A percentile compares a stretch with the other conserved stretches of the same genome.
phyloP scores from a whole-genome alignment of 1,140 invertebrate genomes.

The Drosophila pseudoobscura region DNA sequence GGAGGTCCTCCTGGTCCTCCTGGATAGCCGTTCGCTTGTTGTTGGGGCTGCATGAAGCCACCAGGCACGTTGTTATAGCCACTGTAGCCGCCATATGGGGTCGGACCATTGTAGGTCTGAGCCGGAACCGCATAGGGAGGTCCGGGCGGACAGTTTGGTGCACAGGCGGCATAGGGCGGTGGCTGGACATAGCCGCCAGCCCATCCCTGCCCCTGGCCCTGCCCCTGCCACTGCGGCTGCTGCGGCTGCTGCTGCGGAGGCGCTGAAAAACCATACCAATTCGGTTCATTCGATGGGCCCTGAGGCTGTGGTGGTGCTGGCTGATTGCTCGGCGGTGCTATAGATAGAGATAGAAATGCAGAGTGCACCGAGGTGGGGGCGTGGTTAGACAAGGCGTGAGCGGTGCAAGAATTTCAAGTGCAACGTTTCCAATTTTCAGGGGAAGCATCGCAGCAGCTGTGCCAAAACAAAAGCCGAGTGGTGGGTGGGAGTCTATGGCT shows the following conservation, averaged over 20 bases:
- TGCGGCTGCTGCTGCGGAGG: slow-evolving; percentile 66
- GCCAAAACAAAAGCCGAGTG: slow-evolving; percentile 79
- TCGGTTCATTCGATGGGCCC: slow-evolving; percentile 54
- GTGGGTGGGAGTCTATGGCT: slow-evolving; percentile 13
- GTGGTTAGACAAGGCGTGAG: slow-evolving; percentile 39
- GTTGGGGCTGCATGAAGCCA: slow-evolving; percentile 60
- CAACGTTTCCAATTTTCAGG: slow-evolving; percentile 33
- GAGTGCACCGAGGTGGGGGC: slow-evolving; percentile 34
- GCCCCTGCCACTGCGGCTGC: slow-evolving; percentile 50
- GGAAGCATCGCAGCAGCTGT: slow-evolving; percentile 3
- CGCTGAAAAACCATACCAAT: slow-evolving; percentile 80
- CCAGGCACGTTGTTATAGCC: slow-evolving; percentile 62
- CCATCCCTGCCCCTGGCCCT: slow-evolving; percentile 54
- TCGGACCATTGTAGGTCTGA: slow-evolving; percentile 43
- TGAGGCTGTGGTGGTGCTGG: slow-evolving; percentile 44
- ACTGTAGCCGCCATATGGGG: slow-evolving; percentile 50
- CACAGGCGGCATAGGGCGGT: slow-evolving; percentile 62
- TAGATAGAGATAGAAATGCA: slow-evolving; percentile 19
- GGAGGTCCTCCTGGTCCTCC: slow-evolving; percentile 2
- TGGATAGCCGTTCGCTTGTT: slow-evolving; percentile 56
- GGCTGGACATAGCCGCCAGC: slow-evolving; percentile 64
- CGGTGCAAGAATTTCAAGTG: slow-evolving; percentile 34
- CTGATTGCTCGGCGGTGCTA: slow-evolving; percentile 64
- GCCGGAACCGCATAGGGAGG: slow-evolving; percentile 50
- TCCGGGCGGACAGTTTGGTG: slow-evolving; percentile 36